phyloP scores from a whole-genome alignment of 1,140 invertebrate species.

The Aphaenogaster rudis region DNA sequence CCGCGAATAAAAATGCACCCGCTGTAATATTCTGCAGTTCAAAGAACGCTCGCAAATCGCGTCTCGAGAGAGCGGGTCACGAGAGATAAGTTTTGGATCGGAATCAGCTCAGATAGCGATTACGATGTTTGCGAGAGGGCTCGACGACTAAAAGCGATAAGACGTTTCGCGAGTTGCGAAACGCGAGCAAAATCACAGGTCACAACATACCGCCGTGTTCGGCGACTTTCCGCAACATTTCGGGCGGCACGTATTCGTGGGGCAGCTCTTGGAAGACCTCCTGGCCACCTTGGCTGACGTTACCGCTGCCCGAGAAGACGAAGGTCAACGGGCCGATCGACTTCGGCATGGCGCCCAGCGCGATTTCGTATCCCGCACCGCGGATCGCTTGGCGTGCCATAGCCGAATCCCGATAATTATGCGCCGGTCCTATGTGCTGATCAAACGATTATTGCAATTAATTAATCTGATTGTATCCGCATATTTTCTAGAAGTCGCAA shows the following conservation, averaged over 20 bases:
- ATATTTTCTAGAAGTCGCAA: not conserved
- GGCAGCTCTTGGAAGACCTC: slow-evolving; percentile 99
- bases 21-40: not conserved
- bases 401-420: slow-evolving; percentile 99
- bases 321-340: slow-evolving; percentile 99
- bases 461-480: not conserved
- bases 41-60: not conserved
- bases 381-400: slow-evolving; percentile 99
- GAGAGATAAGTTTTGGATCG: not conserved
- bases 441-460: slow-evolving; percentile 61
- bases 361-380: slow-evolving; percentile 99
- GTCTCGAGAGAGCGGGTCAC: not conserved
- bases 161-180: not conserved
- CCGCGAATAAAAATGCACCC: not conserved
- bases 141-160: not conserved
- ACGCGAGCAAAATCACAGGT: not conserved
- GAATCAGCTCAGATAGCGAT: not conserved
- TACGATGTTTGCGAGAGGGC: not conserved
- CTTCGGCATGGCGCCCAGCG: slow-evolving; percentile 98
- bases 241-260: slow-evolving; percentile 98
- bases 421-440: slow-evolving; percentile 98
- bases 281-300: slow-evolving; percentile 96
- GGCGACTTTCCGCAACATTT: slow-evolving; percentile 97
- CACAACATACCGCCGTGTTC: slow-evolving; percentile 95
- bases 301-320: slow-evolving; percentile 98